Conservation (phyloP, 2,888 invertebrate genomes). For the Cataglyphis livida region DNA sequence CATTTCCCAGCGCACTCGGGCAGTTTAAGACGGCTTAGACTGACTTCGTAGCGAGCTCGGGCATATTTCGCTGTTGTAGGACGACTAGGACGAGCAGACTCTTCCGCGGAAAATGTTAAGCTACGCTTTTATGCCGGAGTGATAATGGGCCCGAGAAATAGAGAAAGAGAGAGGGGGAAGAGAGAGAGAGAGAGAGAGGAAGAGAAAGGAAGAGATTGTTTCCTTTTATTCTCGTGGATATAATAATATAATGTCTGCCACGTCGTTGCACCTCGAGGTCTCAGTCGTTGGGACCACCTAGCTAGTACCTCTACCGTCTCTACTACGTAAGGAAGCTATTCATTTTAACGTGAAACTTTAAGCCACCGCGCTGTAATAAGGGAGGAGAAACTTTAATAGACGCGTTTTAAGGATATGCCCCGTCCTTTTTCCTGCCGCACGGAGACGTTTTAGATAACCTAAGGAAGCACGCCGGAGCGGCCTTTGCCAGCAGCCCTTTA, state of each 20-base stretch:
- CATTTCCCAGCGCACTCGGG: constrained; percentile 49
- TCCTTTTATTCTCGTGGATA: constrained; percentile 79
- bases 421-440: constrained; percentile 34
- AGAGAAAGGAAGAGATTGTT: constrained; percentile 75
- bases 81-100: constrained; percentile 54
- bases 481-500: background rate
- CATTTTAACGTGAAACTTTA: constrained; percentile 80
- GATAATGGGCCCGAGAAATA: constrained; percentile 75
- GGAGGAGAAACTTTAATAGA: constrained; percentile 69
- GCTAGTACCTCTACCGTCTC: constrained; percentile 4
- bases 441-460: constrained; percentile 42
- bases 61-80: constrained; percentile 56
- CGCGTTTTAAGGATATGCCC: constrained; percentile 63
- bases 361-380: constrained; percentile 66
- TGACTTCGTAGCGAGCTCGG: constrained; percentile 52
- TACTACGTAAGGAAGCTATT: constrained; percentile 69
- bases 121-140: constrained; percentile 71
- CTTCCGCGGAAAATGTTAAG: constrained; percentile 47
- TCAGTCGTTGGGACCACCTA: constrained; percentile 18
- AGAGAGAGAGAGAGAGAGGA: background rate
- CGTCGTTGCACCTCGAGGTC: constrained; percentile 35
- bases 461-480: constrained; percentile 7
- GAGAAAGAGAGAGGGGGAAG: too few species aligned
- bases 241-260: constrained; percentile 71
- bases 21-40: constrained; percentile 64